Conservation (phyloP, 2,113 vertebrate species). For the Gopherus flavomarginatus region DNA sequence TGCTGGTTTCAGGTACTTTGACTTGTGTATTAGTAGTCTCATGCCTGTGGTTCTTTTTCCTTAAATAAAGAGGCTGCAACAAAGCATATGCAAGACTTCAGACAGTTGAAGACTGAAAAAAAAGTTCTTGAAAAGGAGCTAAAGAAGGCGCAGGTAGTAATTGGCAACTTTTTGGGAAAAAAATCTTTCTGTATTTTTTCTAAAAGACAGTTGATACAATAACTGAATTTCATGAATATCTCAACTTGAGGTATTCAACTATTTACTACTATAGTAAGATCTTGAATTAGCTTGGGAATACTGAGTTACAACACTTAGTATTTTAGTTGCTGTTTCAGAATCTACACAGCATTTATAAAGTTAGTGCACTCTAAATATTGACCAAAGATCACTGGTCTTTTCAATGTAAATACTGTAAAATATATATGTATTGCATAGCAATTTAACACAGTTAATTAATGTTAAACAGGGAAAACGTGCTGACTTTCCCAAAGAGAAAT, state of each 20-base stretch:
- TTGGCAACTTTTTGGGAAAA: not conserved
- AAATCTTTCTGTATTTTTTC: not conserved
- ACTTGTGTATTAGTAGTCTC: not conserved
- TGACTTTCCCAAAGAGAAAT: slow-evolving; percentile 74
- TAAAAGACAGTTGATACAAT: not conserved
- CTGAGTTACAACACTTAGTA: not conserved
- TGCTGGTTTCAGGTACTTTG: not conserved
- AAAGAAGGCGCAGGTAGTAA: slow-evolving; percentile 86
- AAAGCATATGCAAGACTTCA: slow-evolving; percentile 85
- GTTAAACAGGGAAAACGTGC: slow-evolving; percentile 83
- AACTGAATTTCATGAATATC: not conserved
- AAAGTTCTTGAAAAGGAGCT: slow-evolving; percentile 83
- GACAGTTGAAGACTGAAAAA: slow-evolving; percentile 86
- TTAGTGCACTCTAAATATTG: not conserved
- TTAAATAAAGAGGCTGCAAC: slow-evolving; percentile 83
- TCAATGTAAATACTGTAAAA: not conserved
- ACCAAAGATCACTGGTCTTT: not conserved
- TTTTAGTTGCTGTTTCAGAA: not conserved
- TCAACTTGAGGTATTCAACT: not conserved
- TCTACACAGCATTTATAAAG: not conserved
- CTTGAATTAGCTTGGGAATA: not conserved
- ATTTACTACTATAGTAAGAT: not conserved
- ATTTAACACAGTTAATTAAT: not conserved
- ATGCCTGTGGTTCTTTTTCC: not conserved
- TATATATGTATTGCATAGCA: not conserved